A percentile compares a stretch with the other conserved stretches of the same genome.
Conservation (phyloP, 1,140 invertebrate genomes). For the Pectinophora gossypiella region DNA sequence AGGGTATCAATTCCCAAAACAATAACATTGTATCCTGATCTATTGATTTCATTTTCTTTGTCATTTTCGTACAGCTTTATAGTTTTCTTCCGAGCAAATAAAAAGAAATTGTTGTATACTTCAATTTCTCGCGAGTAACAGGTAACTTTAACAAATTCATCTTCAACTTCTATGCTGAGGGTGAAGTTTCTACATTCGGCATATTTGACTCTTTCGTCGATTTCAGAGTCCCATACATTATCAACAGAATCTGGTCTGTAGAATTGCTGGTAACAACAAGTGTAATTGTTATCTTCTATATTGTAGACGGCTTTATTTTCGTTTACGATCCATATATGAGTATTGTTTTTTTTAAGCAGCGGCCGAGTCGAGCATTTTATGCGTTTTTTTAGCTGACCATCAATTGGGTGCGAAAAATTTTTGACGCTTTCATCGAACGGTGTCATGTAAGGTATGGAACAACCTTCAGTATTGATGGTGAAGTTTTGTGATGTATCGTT, state of each 20-base stretch:
- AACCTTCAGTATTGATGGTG: constrained; percentile 85
- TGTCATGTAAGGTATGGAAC: constrained; percentile 85
- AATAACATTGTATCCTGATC: constrained; percentile 80
- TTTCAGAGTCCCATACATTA: constrained; percentile 35
- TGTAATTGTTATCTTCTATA: constrained; percentile 54
- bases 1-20: constrained; percentile 91
- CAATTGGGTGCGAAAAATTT: no score
- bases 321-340: constrained; percentile 70
- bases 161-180: constrained; percentile 42
- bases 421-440: constrained; percentile 77
- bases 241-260: constrained; percentile 64
- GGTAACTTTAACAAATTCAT: constrained; percentile 79
- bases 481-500: no score
- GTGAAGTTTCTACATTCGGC: constrained; percentile 53
- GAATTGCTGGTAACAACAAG: constrained; percentile 79
- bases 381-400: no score
- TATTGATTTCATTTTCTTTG: not conserved
- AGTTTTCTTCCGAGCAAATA: constrained; percentile 75
- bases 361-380: constrained; percentile 32
- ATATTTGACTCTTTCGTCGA: constrained; percentile 52
- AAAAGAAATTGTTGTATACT: constrained; percentile 81
- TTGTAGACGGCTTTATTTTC: constrained; percentile 31
- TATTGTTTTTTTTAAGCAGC: constrained; percentile 77
- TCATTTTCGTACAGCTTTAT: constrained; percentile 1
- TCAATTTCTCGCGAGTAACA: constrained; percentile 64